Evolutionary conservation across 2,113 vertebrate species (phyloP), one percentile per base, ranked within the genome.

Genomic region (Calidris pygmaea): DNA sequence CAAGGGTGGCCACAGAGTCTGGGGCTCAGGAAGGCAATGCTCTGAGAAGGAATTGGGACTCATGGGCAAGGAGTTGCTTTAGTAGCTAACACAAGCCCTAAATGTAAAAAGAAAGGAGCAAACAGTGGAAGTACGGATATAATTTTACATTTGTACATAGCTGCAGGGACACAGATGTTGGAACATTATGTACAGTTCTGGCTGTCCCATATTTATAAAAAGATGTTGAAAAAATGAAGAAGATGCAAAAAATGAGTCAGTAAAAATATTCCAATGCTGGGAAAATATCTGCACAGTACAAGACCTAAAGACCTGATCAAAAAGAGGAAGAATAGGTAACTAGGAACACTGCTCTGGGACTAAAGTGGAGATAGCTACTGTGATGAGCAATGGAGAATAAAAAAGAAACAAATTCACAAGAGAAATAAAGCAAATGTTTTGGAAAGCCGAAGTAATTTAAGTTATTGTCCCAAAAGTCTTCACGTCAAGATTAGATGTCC

Each of bases 161-260:
- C 34, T 81, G 34, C 60, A 92, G 47, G 70, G 65, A 86, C n/a
- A 75, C 59, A 93, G 52, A 93, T 89, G 60, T 60, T 89, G 35
- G 65, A 92, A 89, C 35, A 22, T 29, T 53, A 77, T 17, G 20
- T 86, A 63, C 43, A 41, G 58, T 43, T 82, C 52, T 95, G 47
- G 24, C 75, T 3, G 3, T 89, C 47, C 13, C 3, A 3, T 58
- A 52, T 65, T 90, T 89, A 58, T 72, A 68, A 96, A 89, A 94
- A 77, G 32, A 71, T 63, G 19, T 78, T 95, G 83, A 81, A 94
- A 96, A 94, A 78, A 18, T 75, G 72, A 90, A 80, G 50, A 90
- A 74, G 72, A 74, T 83, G 47, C 47, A 70, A 86, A 75, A 94
- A 81, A 79, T 14, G 43, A 91, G 43, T 58, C 88, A 89, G 70